Evolutionary conservation across 1,140 invertebrate species (phyloP).

Genomic region (Arion vulgaris): DNA sequence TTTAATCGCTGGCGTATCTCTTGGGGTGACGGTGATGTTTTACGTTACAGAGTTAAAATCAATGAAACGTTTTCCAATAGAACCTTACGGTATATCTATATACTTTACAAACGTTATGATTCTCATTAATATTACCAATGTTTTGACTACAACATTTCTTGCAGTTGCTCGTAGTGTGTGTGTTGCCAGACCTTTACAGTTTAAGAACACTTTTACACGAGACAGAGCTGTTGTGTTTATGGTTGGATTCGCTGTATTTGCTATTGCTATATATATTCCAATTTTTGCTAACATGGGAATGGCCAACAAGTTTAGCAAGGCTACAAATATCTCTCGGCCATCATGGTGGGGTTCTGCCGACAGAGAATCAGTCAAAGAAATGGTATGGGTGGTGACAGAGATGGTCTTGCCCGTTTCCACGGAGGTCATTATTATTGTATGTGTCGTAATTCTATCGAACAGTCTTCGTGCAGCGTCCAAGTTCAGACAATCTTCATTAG

Average conservation of each 20-base stretch:
- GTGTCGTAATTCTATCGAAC: neutral
- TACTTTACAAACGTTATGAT: neutral
- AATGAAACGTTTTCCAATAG: neutral
- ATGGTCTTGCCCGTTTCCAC: neutral
- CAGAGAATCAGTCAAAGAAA: conserved; percentile 15
- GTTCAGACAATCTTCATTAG: neutral
- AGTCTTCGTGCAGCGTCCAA: neutral
- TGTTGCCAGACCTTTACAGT: conserved; percentile 22
- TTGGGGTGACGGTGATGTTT: neutral
- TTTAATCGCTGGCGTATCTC: neutral
- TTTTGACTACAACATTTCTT: conserved; percentile 11
- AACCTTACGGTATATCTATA: neutral
- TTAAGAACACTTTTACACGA: conserved; percentile 6
- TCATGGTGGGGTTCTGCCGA: neutral
- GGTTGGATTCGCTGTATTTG: neutral
- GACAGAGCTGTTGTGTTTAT: neutral
- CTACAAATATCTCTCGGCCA: neutral
- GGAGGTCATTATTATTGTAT: conserved; percentile 8
- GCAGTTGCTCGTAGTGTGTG: conserved; percentile 25
- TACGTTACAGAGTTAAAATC: neutral
- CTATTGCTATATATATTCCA: conserved; percentile 6
- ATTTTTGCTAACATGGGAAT: conserved; percentile 15
- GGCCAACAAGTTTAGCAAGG: neutral
- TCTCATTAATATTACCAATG: neutral
- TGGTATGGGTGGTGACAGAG: neutral